Base-by-base conservation (phyloP, 2,797 vertebrate genomes). In the Acanthopagrus latus region DNA sequence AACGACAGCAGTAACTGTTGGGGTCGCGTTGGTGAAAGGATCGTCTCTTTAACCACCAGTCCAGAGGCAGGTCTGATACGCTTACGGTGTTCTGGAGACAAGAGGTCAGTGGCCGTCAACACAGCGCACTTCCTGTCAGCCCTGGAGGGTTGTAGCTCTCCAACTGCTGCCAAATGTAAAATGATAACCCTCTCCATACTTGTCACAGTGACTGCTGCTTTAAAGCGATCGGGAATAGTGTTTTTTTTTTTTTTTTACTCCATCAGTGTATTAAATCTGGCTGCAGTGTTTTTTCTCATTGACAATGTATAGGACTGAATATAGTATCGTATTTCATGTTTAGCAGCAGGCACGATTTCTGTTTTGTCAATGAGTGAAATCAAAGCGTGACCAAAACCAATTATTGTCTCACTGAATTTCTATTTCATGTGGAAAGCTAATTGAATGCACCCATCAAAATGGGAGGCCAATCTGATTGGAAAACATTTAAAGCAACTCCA, bases 401-500 rank as follows among this genome's bases (percentile, higher is more conserved):
- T 89, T 87, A 81, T 76, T 73, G 14, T 66, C 60, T 71, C 50
- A 65, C 60, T 41, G 70, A 72, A 81, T 82, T 92, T 86, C 72
- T 33, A 87, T 89, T 87, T 90, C 78, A 88, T 90, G 81, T 86
- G 58, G 78, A 71, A 85, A 86, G 81, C 80, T 88, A 85, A 88
- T 85, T 84, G 84, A 90, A 89, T 71, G 71, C 63, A 71, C 77
- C 74, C 71, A 77, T 89, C 88, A 86, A 80, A 87, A 86, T 71
- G 64, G 64, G 7, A 23, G 70, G 44, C 77, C 54, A 80, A 58
- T 81, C 68, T 88, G 64, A 90, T 82, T 84, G 82, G 86, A 83
- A 91, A 81, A 89, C 85, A 86, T 86, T 91, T 88, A 92, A 85
- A 77, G 82, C 78, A 89, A 88, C 76, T 80, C 69, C 16, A 7